phyloP scores from a whole-genome alignment of 2,797 vertebrate genomes.

The Vespertilio murinus region DNA sequence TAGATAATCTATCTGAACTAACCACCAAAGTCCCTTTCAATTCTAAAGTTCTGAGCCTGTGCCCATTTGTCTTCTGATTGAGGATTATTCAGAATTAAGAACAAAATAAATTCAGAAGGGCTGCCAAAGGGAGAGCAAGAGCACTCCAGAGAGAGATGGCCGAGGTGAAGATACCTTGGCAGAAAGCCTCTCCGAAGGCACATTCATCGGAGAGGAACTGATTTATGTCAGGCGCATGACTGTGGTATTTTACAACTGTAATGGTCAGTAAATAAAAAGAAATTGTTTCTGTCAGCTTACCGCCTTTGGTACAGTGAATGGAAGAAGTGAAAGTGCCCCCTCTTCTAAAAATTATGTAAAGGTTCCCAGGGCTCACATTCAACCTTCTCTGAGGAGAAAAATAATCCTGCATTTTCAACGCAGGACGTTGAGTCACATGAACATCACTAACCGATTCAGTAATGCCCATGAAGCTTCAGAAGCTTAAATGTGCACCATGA shows the following conservation, averaged over 20 bases:
- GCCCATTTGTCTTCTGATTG: conserved; percentile 6
- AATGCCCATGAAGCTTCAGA: background rate
- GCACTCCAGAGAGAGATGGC: conserved; percentile 13
- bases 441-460: background rate
- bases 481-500: background rate
- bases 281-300: conserved; percentile 69
- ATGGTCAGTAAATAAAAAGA: conserved; percentile 74
- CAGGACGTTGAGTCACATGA: background rate
- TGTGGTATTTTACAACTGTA: conserved; percentile 67
- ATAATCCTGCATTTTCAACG: background rate
- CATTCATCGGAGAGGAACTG: conserved; percentile 51
- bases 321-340: background rate
- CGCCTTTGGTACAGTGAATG: conserved; percentile 39
- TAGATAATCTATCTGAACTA: background rate
- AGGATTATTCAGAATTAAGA: conserved; percentile 61
- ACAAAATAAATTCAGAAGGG: conserved; percentile 56
- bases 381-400: background rate
- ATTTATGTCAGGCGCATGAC: conserved; percentile 66
- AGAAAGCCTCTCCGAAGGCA: conserved; percentile 25
- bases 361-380: background rate
- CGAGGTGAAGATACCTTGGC: conserved; percentile 51
- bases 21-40: background rate
- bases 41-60: background rate
- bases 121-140: conserved; percentile 31
- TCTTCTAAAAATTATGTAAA: conserved; percentile 59